A percentile compares a stretch with the other conserved stretches of the same genome.
Evolutionary conservation across 2,888 invertebrate species (phyloP).

Genomic region (Pyrrhia umbra): DNA sequence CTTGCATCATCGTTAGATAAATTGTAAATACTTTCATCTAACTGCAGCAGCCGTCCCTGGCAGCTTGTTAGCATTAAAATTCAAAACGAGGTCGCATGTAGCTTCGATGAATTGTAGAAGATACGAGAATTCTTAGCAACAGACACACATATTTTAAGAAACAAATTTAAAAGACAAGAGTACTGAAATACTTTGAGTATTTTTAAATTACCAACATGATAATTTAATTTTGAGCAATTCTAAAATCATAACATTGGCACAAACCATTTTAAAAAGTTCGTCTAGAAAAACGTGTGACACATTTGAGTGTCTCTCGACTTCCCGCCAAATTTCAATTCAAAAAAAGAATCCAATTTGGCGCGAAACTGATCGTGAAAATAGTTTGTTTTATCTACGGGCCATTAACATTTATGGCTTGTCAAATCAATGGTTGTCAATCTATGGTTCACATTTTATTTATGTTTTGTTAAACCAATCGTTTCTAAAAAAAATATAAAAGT

Average conservation of each 20-base stretch:
- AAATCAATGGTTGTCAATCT: too few relatives aligned
- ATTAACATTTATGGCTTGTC: background rate
- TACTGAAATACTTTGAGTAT: constrained; percentile 15
- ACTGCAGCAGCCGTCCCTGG: constrained; percentile 34
- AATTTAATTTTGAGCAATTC: constrained; percentile 23
- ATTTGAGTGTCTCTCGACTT: background rate
- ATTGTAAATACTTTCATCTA: constrained; percentile 15
- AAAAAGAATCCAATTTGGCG: constrained; percentile 1
- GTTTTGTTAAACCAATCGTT: background rate
- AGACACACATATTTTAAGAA: constrained; percentile 41
- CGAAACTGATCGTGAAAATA: background rate
- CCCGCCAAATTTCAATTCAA: background rate
- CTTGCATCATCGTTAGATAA: background rate
- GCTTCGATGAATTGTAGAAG: constrained; percentile 40
- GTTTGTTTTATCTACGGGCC: background rate
- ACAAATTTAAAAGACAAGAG: constrained; percentile 23
- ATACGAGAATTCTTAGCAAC: constrained; percentile 32
- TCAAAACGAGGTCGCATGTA: constrained; percentile 51
- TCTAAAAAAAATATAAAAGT: too few relatives aligned
- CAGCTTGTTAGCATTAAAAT: constrained; percentile 34
- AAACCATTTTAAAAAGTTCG: constrained; percentile 1
- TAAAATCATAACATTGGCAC: constrained; percentile 23
- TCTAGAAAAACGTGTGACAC: constrained; percentile 5
- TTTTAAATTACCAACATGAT: constrained; percentile 11
- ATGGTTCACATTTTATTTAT: background rate